Evolutionary conservation across 2,797 vertebrate genomes (phyloP), one percentile per base, ranked within the genome.

Genomic region (Peromyscus nudipes): DNA sequence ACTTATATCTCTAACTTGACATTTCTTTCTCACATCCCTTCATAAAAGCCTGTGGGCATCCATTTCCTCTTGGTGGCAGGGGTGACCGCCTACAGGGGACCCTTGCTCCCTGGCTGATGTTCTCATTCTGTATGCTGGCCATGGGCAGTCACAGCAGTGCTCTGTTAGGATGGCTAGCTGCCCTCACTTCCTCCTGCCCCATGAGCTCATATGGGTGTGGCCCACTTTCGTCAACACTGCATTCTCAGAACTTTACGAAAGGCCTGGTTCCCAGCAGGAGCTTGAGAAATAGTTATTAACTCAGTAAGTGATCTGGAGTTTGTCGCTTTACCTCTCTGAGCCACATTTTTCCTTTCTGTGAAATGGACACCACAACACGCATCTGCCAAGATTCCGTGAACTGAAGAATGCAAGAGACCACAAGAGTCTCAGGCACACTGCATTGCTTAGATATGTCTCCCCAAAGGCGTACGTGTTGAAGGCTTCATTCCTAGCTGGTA

Each of bases 161-260:
- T 55, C 25, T 6, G 0, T 14, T 4, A 52, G 17, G 75, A 14
- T 23, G 25, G 49, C 60, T 64, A 27, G 80, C 23, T 1, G 86
- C 6, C 21, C 82, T 57, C 46, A 76, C 64, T 79, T 43, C 62
- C 83, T 81, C 43, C 0, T 0, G 3, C 34, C 77, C 69, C 34
- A 0, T 57, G 91, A 91, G 82, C 82, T 95, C 82, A 40, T 77
- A 4, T 9, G 64, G 73, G 86, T 55, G 92, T 55, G 92, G 64
- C 34, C 37, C 34, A 1, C 81, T 65, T 80, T 12, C 17, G 27
- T 69, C 67, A 79, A 69, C 43, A 34, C 4, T 10, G 29, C 40
- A 65, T 43, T 67, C 73, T 90, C 81, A 77, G 96, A 84, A 40
- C 87, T 86, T 95, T 93, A 49, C 17, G 6, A 57, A 43, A 34